Base-by-base conservation (phyloP, 2,888 invertebrate genomes). In the Polydrusus pterygomalis region DNA sequence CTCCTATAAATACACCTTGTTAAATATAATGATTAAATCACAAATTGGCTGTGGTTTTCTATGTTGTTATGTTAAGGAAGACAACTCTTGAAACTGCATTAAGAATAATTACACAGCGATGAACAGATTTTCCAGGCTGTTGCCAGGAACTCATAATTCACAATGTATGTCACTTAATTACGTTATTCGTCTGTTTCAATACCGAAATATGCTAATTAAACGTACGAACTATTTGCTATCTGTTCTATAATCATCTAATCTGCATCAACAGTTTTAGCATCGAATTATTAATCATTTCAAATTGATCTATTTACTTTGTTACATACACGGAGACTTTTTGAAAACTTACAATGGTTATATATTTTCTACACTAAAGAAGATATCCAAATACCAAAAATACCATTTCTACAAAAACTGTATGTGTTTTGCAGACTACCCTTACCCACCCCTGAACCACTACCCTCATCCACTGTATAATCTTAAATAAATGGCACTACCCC, bases 131-230 rank as follows among this genome's bases (percentile, higher is more conserved):
- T 34, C 38, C 45, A 20, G 13, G 11, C 45, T 9, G 43, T 11
- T 45, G 63, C 63, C 45, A 63, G 45, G 45, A n/a, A n/a, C 43
- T 43, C 43, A 43, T 43, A n/a, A 43, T 43, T 43, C 43, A 43
- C n/a, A n/a, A 43, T 43, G n/a, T 43, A 43, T 43, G 43, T 43
- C 13, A 3, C 43, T 6, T 43, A 43, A 43, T 43, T 43, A 43
- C 43, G 43, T 43, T 43, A 43, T 43, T 43, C 43, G 5, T 43
- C 43, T 43, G n/a, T 34, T 34, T 34, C 34, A 43, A 13, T n/a
- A 43, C 43, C 6, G 13, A 10, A 10, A 2, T 47, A 8, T 9
- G 20, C 51, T 20, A 51, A 51, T 51, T 51, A 51, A 18, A 17
- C 51, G 10, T 11, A 20, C 11, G 10, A 7, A 34, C 8, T 51